A percentile compares a stretch with the other conserved stretches of the same genome.
Evolutionary conservation across 1,140 invertebrate species (phyloP).

Genomic region (Aphis craccivora): DNA sequence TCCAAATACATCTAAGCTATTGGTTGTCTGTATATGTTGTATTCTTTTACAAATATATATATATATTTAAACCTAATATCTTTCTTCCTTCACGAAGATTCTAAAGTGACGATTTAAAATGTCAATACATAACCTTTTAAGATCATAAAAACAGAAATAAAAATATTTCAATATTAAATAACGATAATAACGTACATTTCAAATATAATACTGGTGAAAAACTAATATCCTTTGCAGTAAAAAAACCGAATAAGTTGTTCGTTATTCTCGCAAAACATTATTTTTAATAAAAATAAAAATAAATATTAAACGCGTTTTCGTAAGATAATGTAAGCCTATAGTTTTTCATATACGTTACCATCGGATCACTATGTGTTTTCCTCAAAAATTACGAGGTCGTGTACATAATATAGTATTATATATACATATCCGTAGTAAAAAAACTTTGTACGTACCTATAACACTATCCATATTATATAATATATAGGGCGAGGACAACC

Average conservation of each 20-base stretch:
- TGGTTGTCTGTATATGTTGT: too few species aligned
- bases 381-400: not conserved
- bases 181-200: not conserved
- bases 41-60: too few species aligned
- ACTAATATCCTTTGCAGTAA: not conserved
- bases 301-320: not conserved
- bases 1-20: too few species aligned
- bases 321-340: not conserved
- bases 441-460: not conserved
- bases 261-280: not conserved
- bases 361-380: not conserved
- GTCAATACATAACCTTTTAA: not conserved
- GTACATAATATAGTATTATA: not conserved
- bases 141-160: not conserved
- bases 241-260: not conserved
- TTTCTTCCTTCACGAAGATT: not conserved
- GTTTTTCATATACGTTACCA: not conserved
- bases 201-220: not conserved
- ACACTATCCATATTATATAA: not conserved
- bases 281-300: not conserved
- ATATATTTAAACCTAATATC: not conserved
- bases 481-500: not conserved
- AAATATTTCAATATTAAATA: not conserved
- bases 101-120: not conserved
- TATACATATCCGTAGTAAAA: not conserved